Evolutionary conservation across 2,888 invertebrate species (phyloP).

Genomic region (Osmoderma eremita): DNA sequence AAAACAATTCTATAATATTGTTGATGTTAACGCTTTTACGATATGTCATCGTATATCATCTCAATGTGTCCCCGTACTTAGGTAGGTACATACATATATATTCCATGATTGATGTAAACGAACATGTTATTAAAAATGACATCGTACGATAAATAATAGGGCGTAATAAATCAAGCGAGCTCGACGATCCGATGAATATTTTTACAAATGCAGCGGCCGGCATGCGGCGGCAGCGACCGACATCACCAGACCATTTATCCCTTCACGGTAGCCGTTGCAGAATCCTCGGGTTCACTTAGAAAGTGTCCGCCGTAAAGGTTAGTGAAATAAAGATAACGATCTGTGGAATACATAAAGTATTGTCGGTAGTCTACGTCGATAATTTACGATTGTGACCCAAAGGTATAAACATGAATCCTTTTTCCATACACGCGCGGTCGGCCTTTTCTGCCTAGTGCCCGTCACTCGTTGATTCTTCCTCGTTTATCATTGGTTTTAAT

Average conservation of each 20-base stretch:
- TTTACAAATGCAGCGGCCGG: constrained; percentile 23
- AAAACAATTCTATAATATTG: too few species aligned
- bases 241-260: constrained; percentile 32
- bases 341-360: constrained; percentile 42
- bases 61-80: too few species aligned
- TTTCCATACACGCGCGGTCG: constrained; percentile 17
- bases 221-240: constrained; percentile 5
- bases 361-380: constrained; percentile 37
- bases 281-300: constrained; percentile 34
- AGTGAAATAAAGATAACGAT: constrained; percentile 41
- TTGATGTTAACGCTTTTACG: too few species aligned
- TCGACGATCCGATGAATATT: constrained; percentile 30
- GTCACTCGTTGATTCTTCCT: constrained; percentile 12
- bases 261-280: constrained; percentile 33
- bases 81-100: too few species aligned
- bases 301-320: constrained; percentile 38
- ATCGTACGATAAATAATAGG: constrained; percentile 16
- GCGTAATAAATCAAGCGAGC: constrained; percentile 20
- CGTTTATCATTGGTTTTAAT: constrained; percentile 39
- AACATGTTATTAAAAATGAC: constrained; percentile 16
- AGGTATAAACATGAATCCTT: constrained; percentile 41
- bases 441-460: constrained; percentile 23
- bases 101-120: constrained; percentile 16
- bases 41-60: too few species aligned
- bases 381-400: constrained; percentile 42